Base-by-base conservation (phyloP, 2,888 invertebrate genomes). In the Phyllotreta cruciferae region DNA sequence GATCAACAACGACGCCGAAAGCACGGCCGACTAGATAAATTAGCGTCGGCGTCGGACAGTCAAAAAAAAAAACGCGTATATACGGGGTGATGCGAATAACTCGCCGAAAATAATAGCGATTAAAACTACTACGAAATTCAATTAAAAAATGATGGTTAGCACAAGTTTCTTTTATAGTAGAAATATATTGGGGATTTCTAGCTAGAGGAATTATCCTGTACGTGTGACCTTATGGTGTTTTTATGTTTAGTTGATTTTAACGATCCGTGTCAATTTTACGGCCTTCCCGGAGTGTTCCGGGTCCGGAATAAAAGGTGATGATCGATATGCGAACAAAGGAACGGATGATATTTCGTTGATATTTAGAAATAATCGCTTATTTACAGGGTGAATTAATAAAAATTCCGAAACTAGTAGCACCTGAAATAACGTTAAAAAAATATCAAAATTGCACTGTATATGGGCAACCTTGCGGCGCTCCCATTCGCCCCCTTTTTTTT, bases 251-350 rank as follows among this genome's bases (percentile, higher is more conserved):
- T 73, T 74, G 72, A 76, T 76, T 76, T 74, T 75, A 77, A 77
- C 74, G 76, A 76, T 73, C 76, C 75, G 71, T 73, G 71, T 74
- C 73, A 68, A 9, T 49, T 76, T 74, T 74, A 77, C 76, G 77
- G 73, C 76, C 76, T 78, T 78, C 74, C 45, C 53, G 38, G n/a
- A n/a, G 76, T 78, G 77, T 75, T 57, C 47, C 57, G 52, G 36
- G 24, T 24, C 54, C 71, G 62, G 69, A 58, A 68, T 67, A 69
- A 75, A 74, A 73, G 76, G 75, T 75, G 72, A 72, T 72, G 75
- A 73, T 74, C 75, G 71, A 75, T 75, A 74, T 36, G 57, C 58
- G 64, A 57, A 63, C 54, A 14, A 38, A 13, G 7, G 37, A 37
- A 14, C 11, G 11, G 34, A 35, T 14, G 37, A 14, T 52, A 52